Base-by-base conservation (phyloP, 1,140 invertebrate genomes). In the Brachionus angularis region DNA sequence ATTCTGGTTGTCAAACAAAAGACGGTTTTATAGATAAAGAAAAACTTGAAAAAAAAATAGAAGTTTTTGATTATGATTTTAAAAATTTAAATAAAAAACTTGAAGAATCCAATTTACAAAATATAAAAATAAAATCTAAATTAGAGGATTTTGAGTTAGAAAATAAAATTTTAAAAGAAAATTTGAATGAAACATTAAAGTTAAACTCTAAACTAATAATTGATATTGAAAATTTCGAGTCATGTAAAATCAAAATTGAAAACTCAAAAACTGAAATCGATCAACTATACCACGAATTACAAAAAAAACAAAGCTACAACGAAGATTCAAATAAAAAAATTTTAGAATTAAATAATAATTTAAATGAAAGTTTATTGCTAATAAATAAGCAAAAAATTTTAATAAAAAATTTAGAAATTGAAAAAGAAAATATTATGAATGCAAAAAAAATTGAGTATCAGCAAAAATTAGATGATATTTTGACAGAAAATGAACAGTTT, bases 371-470 rank as follows among this genome's bases (percentile, higher is more conserved):
- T n/a, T 39, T 58, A 3, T 31, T 39, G 25, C 18, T 58, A 7
- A 21, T 7, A 1, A 34, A 58, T 39, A 39, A 36, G 10, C 53
- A 34, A 23, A 58, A 58, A 39, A 12, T 39, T 18, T 14, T 36
- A 39, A 58, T 58, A 4, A n/a, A n/a, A n/a, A n/a, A n/a, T n/a
- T n/a, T 23, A 8, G 33, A 58, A 58, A 58, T 58, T 8, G 53
- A 58, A 58, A 36, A 18, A 14, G 39, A 58, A 29, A 58, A 58
- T 36, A n/a, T n/a, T n/a, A n/a, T n/a, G n/a, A n/a, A n/a, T n/a
- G n/a, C n/a, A n/a, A n/a, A n/a, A n/a, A 58, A 58, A 23, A 29
- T 39, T 58, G 21, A 18, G 21, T 12, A 39, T 16, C 33, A 58
- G 39, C 36, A 39, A 39, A 39, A 39, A 5, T 39, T 58, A 34